phyloP scores from a whole-genome alignment of 2,797 vertebrate genomes.

The Pitangus sulphuratus region DNA sequence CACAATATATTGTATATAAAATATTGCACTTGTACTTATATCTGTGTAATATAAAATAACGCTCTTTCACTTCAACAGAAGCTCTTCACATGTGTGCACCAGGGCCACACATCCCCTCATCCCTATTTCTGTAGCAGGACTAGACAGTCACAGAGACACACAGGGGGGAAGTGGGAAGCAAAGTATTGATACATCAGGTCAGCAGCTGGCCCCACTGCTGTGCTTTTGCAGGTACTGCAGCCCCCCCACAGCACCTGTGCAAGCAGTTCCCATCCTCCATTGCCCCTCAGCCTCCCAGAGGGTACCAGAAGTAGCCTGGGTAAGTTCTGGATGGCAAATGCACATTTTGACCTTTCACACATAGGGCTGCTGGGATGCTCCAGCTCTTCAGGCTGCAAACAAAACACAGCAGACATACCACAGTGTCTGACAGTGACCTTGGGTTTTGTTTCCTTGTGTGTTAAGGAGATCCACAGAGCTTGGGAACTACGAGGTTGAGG shows the following conservation, averaged over 20 bases:
- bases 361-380: neutral
- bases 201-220: neutral
- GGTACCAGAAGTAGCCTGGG: neutral
- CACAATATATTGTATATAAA: neutral
- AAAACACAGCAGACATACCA: neutral
- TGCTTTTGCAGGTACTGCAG: neutral
- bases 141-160: neutral
- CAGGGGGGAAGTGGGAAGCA: neutral
- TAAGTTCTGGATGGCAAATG: neutral
- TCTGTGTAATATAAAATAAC: neutral
- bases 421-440: neutral
- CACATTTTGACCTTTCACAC: neutral
- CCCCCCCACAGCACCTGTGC: neutral
- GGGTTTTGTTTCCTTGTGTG: neutral
- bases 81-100: neutral
- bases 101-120: accelerated
- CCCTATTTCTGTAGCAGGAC: neutral
- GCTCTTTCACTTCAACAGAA: neutral
- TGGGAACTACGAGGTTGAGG: accelerated
- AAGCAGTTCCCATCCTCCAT: too few species aligned
- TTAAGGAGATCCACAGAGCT: neutral
- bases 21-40: neutral
- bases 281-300: neutral
- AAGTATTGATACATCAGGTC: neutral
- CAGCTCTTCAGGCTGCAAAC: neutral